These are phyloP conservation scores for Neosilurus mollespiculum DNA, from an alignment of 2,797 vertebrate genomes.

Conservation along the genomic window DNA sequence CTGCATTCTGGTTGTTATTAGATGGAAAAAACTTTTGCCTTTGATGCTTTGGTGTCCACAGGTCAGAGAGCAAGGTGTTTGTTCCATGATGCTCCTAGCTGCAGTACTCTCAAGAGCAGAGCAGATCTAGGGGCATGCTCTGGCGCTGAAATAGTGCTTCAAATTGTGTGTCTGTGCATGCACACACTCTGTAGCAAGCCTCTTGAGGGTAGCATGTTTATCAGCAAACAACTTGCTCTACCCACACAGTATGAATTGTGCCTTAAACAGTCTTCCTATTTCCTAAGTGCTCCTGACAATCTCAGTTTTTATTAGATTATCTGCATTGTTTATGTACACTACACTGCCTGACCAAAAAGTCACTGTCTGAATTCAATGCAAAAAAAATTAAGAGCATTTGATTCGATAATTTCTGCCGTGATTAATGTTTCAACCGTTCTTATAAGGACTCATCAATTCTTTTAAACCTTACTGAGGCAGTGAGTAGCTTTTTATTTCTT, in stretches of 20 bases:
- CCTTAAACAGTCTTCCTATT: not conserved
- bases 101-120: slow-evolving; percentile 31
- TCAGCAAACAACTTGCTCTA: slow-evolving; percentile 28
- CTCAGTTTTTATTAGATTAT: not conserved
- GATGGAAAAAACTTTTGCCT: slow-evolving; percentile 48
- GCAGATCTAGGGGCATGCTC: slow-evolving; percentile 32
- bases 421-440: too few relatives aligned
- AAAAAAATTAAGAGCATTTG: too few relatives aligned
- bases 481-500: too few relatives aligned
- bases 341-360: too few relatives aligned
- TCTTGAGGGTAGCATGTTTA: slow-evolving; percentile 32
- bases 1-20: slow-evolving; percentile 55
- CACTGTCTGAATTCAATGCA: too few relatives aligned
- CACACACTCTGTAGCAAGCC: not conserved
- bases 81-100: slow-evolving; percentile 47
- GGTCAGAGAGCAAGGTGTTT: slow-evolving; percentile 62
- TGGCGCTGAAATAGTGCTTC: slow-evolving; percentile 23
- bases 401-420: too few relatives aligned
- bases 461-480: too few relatives aligned
- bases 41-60: slow-evolving; percentile 47
- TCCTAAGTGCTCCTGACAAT: not conserved
- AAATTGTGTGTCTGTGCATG: not conserved
- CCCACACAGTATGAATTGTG: not conserved
- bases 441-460: too few relatives aligned
- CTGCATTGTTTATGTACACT: not conserved